Base-by-base conservation (phyloP, 35 echinoderm and acorn worm genomes). In the Antedon bifida region DNA sequence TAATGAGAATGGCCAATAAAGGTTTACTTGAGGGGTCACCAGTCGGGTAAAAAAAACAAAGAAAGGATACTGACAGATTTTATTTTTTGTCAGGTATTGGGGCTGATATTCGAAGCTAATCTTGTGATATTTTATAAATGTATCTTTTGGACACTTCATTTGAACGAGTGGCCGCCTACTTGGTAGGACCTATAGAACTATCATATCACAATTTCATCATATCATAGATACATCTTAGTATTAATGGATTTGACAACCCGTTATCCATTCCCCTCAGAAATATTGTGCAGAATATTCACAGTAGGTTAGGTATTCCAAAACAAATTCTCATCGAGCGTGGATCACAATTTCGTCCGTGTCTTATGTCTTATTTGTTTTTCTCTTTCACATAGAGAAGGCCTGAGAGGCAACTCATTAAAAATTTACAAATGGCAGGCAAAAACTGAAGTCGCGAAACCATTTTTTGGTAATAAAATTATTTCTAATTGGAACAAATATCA, bases 111-210 rank as follows among this genome's bases (percentile, higher is more conserved):
- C 29, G 32, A 5, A 33, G 79, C 77, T 5, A 39, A 26, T 91
- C 90, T 21, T 91, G 85, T 51, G 90, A 91, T 36, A 74, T 87
- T 2, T 91, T 84, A 36, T 10, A 85, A 3, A 87, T 81, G 79
- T 85, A 84, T 34, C 42, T 87, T 33, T 31, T 77, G 30, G 76
- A 77, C 34, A 23, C 34, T 32, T 30, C 76, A 31, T 77, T 77
- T 26, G 31, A 77, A 31, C 9, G 34, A 31, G 76, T 77, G 1
- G 76, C 76, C 34, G 76, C 34, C 11, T 17, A 77, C 30, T 35
- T 77, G 23, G 76, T 77, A 10, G 76, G 76, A 10, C 76, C 76
- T 31, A 77, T 77, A 77, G 23, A 77, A 35, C 76, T 30, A 31
- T 17, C 34, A 10, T 33, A 17, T 31, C 26, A 75, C n/a, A n/a